These are phyloP conservation scores for Anneissia japonica DNA, from an alignment of 35 echinoderm and acorn worm species.

Conservation along the genomic window DNA sequence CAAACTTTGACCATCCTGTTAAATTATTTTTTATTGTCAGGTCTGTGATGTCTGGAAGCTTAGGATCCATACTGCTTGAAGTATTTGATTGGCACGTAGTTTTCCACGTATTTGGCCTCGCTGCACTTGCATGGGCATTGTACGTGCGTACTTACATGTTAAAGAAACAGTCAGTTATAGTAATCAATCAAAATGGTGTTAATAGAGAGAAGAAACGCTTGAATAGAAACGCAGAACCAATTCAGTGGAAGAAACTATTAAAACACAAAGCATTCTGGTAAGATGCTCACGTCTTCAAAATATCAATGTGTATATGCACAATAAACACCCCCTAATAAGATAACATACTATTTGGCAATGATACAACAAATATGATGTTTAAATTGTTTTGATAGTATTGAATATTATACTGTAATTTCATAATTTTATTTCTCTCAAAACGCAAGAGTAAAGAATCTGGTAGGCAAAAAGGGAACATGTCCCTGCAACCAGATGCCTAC, in stretches of 20 bases:
- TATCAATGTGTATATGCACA: no score
- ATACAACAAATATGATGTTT: no score
- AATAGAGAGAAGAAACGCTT: background rate
- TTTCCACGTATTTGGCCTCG: slow-evolving; percentile 77
- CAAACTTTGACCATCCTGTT: no score
- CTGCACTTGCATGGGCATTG: slow-evolving; percentile 41
- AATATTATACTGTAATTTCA: no score
- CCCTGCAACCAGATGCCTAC: no score
- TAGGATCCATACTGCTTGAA: slow-evolving; percentile 73
- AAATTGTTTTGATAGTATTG: no score
- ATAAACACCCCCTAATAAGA: no score
- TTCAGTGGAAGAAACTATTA: slow-evolving; percentile 21
- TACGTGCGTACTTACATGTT: background rate
- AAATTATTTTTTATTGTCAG: slow-evolving; percentile 30
- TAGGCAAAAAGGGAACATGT: no score
- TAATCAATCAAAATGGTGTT: background rate
- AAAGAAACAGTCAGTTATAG: background rate
- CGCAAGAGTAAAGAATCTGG: no score
- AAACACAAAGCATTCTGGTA: slow-evolving; percentile 71
- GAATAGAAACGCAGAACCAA: background rate
- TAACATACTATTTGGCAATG: no score
- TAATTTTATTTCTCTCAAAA: no score
- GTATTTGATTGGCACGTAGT: slow-evolving; percentile 65
- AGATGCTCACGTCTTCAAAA: slow-evolving; percentile 15
- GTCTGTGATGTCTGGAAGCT: slow-evolving; percentile 67